Base-by-base conservation (phyloP, 2,797 vertebrate species). In the Knipowitschia caucasica region DNA sequence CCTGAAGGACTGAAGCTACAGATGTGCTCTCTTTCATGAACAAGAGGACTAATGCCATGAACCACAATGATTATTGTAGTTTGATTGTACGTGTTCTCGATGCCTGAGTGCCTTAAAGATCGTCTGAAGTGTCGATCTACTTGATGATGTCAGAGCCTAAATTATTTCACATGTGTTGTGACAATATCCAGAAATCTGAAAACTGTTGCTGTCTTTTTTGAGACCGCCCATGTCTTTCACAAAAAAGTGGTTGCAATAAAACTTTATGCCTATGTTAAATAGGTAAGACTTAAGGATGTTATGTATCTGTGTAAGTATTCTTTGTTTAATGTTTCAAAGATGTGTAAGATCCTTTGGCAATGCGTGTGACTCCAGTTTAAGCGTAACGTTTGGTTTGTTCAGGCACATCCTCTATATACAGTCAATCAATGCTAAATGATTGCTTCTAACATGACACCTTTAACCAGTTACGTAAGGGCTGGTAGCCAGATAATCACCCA, bases 81-180 rank as follows among this genome's bases (percentile, higher is more conserved):
- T 21, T 39, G n/a, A 26, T 15, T 44, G 24, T 44, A n/a, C n/a
- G 7, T 40, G 24, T 44, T 44, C 6, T 27, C 27, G 40, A 43
- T 43, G 40, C 40, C 40, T 7, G 12, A 15, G 25, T 44, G 42
- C 42, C 42, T 26, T 44, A 26, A 9, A 44, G 5, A 43, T 25
- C 3, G 17, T 1, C 34, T 36, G 9, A 26, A 26, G 12, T 26
- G 42, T 44, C 24, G 25, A 5, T 39, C 35, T 25, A 43, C 4
- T 27, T 27, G 27, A 17, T 40, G 27, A 44, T 27, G 42, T 25
- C 14, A 44, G 42, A 44, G 24, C 24, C 42, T 44, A 44, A 44
- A 44, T 44, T 44, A 44, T 44, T 44, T 44, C 24, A 44, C 8
- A 43, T 44, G 24, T 44, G n/a, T 44, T 15, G 14, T 27, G 25